These are phyloP conservation scores for Drosophila teissieri DNA, from an alignment of 1,140 invertebrate species.

Conservation along the genomic window DNA sequence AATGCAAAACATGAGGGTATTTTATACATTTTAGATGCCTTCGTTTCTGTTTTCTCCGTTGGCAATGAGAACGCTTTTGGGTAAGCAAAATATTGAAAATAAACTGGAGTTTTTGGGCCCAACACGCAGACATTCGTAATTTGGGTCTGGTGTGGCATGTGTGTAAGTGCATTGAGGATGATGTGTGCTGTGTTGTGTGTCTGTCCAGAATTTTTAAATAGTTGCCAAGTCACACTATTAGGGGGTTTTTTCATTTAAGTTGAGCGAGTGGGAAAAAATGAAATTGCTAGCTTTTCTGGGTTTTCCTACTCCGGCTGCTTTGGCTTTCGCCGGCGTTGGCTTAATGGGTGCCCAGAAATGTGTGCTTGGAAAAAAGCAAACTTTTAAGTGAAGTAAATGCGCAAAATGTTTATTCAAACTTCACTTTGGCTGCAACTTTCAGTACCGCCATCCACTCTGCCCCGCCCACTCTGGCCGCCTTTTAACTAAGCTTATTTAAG, in stretches of 20 bases:
- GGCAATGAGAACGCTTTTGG: constrained; percentile 51
- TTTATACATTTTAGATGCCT: neutral
- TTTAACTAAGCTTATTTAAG: constrained; percentile 79
- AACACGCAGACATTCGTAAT: constrained; percentile 26
- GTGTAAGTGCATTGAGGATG: constrained; percentile 42
- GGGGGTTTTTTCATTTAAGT: constrained; percentile 48
- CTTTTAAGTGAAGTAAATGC: constrained; percentile 82
- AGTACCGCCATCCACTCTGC: neutral
- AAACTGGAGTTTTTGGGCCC: constrained; percentile 43
- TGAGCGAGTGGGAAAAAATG: constrained; percentile 33
- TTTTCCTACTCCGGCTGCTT: constrained; percentile 30
- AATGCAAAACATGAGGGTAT: neutral
- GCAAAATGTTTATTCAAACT: constrained; percentile 83
- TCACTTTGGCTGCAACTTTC: constrained; percentile 75
- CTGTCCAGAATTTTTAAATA: constrained; percentile 72
- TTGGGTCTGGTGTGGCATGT: constrained; percentile 37
- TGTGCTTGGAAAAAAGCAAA: constrained; percentile 69
- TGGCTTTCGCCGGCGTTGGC: constrained; percentile 34
- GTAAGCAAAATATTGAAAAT: constrained; percentile 77
- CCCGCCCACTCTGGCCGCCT: constrained; percentile 39
- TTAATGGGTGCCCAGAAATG: constrained; percentile 73
- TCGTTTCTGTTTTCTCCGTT: constrained; percentile 22
- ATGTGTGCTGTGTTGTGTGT: constrained; percentile 19
- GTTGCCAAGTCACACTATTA: constrained; percentile 71
- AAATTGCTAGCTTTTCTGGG: constrained; percentile 55